Evolutionary conservation across 2,797 vertebrate genomes (phyloP).

Genomic region (Oryzias sinensis): DNA sequence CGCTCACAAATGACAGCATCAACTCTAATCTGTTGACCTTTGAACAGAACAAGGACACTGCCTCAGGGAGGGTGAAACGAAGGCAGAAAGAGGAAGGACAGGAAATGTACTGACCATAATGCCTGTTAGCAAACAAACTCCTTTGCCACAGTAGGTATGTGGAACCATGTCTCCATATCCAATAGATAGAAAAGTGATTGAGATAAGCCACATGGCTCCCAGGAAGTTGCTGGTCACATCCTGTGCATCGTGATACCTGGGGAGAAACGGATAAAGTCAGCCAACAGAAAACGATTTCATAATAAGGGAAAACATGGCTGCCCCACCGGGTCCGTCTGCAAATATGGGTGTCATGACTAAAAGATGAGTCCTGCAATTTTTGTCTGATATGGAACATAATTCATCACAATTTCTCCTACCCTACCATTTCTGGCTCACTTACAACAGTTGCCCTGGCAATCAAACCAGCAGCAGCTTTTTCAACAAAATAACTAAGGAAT

Average conservation of each 20-base stretch:
- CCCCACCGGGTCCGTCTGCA: constrained; percentile 25
- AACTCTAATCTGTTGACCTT: constrained; percentile 65
- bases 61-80: constrained; percentile 9
- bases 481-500: constrained; percentile 10
- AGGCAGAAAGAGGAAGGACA: constrained; percentile 6
- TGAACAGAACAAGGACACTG: constrained; percentile 43
- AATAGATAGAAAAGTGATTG: constrained; percentile 98
- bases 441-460: constrained; percentile 60
- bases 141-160: constrained; percentile 97
- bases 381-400: constrained; percentile 28
- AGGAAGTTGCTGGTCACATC: constrained; percentile 98
- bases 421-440: constrained; percentile 18
- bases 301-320: constrained; percentile 16
- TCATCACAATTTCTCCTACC: constrained; percentile 23
- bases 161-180: constrained; percentile 98
- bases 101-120: constrained; percentile 88
- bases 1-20: constrained; percentile 46
- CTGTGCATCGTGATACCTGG: constrained; percentile 95
- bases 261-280: constrained; percentile 29
- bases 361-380: constrained; percentile 17
- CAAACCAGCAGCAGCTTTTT: constrained; percentile 30
- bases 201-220: constrained; percentile 98
- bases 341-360: constrained; percentile 25
- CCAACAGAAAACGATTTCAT: constrained; percentile 3
- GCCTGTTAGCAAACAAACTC: constrained; percentile 94